Conservation (phyloP, 2,797 vertebrate species). For the Anableps anableps region DNA sequence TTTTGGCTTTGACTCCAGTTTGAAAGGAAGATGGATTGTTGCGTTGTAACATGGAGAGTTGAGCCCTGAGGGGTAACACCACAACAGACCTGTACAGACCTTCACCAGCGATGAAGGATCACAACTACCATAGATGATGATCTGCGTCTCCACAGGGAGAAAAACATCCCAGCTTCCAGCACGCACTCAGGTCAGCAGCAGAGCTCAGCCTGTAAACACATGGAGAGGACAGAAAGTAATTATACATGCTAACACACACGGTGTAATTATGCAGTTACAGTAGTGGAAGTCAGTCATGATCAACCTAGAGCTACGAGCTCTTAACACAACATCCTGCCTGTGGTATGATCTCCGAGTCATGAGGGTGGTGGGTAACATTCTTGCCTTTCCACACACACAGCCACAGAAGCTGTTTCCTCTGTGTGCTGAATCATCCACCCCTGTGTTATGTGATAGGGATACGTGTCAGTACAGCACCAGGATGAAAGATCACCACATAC, state of each 20-base stretch:
- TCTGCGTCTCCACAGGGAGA: constrained; percentile 22
- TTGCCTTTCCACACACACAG: constrained; percentile 32
- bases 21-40: constrained; percentile 64
- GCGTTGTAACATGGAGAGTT: constrained; percentile 48
- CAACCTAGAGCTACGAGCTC: constrained; percentile 56
- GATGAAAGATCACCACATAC: constrained; percentile 79
- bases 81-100: constrained; percentile 40
- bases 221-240: constrained; percentile 23
- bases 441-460: constrained; percentile 58
- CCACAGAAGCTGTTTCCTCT: constrained; percentile 23
- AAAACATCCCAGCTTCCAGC: background rate
- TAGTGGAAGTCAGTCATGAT: constrained; percentile 56
- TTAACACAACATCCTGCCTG: constrained; percentile 68
- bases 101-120: constrained; percentile 39
- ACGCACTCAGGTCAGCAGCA: constrained; percentile 19
- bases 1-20: constrained; percentile 20
- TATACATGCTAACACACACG: constrained; percentile 41
- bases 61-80: constrained; percentile 39
- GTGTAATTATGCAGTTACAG: constrained; percentile 68
- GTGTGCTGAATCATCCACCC: constrained; percentile 45
- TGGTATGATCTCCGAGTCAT: constrained; percentile 50
- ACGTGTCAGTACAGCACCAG: constrained; percentile 76
- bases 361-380: constrained; percentile 48
- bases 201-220: constrained; percentile 33
- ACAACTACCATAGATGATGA: constrained; percentile 31